Evolutionary conservation across 2,888 invertebrate species (phyloP).

Genomic region (Leucozona laternaria): DNA sequence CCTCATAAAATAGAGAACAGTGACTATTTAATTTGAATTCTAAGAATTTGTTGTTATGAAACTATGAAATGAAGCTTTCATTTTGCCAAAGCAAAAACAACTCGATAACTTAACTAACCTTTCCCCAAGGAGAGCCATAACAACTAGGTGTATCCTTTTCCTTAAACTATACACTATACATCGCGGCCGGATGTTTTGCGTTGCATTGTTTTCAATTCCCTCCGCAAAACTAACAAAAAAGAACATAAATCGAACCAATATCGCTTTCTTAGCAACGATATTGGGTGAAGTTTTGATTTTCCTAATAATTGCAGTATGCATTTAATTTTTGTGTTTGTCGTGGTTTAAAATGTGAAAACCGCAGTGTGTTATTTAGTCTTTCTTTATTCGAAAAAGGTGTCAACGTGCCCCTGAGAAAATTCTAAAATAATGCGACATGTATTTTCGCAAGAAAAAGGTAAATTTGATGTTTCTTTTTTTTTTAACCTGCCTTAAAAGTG

Average conservation of each 20-base stretch:
- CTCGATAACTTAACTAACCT: conserved; percentile 66
- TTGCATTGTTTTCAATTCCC: conserved; percentile 68
- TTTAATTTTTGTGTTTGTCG: conserved; percentile 24
- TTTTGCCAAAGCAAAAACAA: conserved; percentile 9
- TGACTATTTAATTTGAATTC: conserved; percentile 11
- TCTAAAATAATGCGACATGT: conserved; percentile 58
- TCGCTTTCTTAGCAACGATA: conserved; percentile 67
- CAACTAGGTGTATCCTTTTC: conserved; percentile 63
- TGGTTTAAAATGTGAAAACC: conserved; percentile 6
- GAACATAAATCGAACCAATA: conserved; percentile 65
- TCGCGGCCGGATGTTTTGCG: conserved; percentile 72
- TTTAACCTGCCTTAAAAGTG: background rate
- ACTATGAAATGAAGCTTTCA: conserved; percentile 20
- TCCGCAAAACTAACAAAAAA: conserved; percentile 66
- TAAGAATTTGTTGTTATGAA: conserved; percentile 9
- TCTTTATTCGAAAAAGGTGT: background rate
- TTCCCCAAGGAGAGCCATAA: conserved; percentile 64
- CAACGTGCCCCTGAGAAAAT: background rate
- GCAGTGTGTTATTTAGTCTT: conserved; percentile 18
- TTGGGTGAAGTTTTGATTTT: conserved; percentile 66
- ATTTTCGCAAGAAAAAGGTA: conserved; percentile 75
- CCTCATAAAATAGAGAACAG: background rate
- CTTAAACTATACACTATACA: conserved; percentile 24
- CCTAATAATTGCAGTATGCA: conserved; percentile 63
- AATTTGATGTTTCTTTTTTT: background rate